Percentiles rank a stretch among this genome's conserved stretches.
Conservation (phyloP, 2,888 invertebrate genomes). For the Diarsia dahlii region DNA sequence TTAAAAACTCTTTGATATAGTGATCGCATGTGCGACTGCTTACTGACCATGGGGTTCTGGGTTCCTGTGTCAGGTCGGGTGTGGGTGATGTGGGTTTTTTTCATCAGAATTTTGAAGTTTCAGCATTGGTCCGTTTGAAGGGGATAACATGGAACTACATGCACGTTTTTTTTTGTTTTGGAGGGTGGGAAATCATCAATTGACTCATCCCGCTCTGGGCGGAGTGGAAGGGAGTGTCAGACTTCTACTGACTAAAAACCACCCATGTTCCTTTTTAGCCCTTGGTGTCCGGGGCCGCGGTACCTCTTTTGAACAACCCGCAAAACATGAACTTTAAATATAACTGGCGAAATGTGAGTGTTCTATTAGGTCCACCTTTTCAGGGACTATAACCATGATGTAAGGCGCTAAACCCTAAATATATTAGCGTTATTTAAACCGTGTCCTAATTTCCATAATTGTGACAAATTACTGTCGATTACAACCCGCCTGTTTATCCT, state of each 20-base stretch:
- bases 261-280: too few species aligned
- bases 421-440: not conserved
- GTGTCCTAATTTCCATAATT: conserved; percentile 17
- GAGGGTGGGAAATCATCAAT: too few species aligned
- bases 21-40: not conserved
- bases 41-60: not conserved
- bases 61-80: not conserved
- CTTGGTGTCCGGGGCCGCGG: too few species aligned
- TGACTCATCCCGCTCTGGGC: too few species aligned
- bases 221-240: too few species aligned
- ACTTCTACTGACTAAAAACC: too few species aligned
- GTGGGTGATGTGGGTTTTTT: too few species aligned
- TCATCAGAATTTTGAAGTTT: too few species aligned
- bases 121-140: too few species aligned
- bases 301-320: too few species aligned
- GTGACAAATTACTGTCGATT: conserved; percentile 15
- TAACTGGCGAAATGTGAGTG: not conserved
- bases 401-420: not conserved
- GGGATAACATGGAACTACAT: too few species aligned
- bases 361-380: not conserved
- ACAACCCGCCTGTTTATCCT: not conserved
- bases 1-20: not conserved
- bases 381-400: not conserved
- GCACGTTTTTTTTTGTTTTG: too few species aligned
- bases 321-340: not conserved